Base-by-base conservation (phyloP, 2,113 vertebrate species). In the Vireo altiloquus region DNA sequence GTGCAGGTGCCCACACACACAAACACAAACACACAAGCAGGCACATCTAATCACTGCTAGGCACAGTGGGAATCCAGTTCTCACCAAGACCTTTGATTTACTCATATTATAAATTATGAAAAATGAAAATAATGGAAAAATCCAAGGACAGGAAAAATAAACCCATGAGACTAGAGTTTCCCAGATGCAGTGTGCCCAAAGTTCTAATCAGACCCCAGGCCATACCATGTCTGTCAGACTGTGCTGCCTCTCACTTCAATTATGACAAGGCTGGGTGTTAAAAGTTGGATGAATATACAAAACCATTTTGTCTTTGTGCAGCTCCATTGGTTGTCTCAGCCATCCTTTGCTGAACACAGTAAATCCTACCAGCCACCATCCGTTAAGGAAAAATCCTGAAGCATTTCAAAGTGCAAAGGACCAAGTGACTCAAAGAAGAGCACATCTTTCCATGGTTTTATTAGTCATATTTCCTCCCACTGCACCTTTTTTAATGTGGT, bases 271-370 rank as follows among this genome's bases (percentile, higher is more conserved):
- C 19, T 78, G 79, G 27, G 21, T 78, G 46, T 52, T 42, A 76
- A 89, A 88, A 89, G 42, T 28, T 92, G 85, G 81, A 94, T 94
- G 37, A 85, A 88, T 89, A 85, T 7, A 88, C 60, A 92, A 90
- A 94, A 94, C 56, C 82, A 79, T 93, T 96, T 92, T 72, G 69
- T 91, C 82, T 94, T 89, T 92, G 89, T 90, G 90, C 79, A 95
- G 79, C 65, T 89, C 84, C 28, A 14, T 66, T 81, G 69, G 68
- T 46, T 83, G 75, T 39, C 50, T 78, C 84, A 95, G 81, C 57
- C 56, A 87, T 63, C 76, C 49, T 88, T 93, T 93, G 77, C 52
- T 92, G 91, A 96, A 91, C 74, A 37, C 92, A 81, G 61, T 90
- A 93, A 93, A 95, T 69, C 74, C 69, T 91, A 60, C 9, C 24